Conservation (phyloP, 2,888 invertebrate species). For the Luperina testacea region DNA sequence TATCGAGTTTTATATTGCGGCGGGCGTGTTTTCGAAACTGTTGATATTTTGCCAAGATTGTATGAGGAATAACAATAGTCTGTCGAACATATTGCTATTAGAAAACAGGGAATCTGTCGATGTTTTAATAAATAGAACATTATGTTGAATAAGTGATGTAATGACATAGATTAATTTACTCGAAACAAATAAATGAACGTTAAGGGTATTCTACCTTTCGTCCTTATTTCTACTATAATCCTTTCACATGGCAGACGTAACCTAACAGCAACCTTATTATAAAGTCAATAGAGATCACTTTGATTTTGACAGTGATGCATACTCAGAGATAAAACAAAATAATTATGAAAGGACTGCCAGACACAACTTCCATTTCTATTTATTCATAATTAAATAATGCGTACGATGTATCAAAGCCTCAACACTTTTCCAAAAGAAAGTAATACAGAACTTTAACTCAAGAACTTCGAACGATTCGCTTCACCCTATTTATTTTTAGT, state of each 20-base stretch:
- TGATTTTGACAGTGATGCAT: no score
- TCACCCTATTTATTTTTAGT: conserved; percentile 37
- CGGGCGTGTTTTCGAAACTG: conserved; percentile 20
- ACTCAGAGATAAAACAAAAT: no score
- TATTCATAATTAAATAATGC: neutral
- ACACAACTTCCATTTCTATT: neutral
- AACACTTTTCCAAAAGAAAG: neutral
- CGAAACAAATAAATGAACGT: neutral
- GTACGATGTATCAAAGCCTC: conserved; percentile 17
- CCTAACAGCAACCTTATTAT: no score
- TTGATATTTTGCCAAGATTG: conserved; percentile 53
- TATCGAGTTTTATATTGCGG: conserved; percentile 52
- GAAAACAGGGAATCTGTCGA: neutral
- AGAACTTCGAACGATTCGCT: conserved; percentile 36
- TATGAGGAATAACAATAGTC: conserved; percentile 20
- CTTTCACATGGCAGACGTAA: no score
- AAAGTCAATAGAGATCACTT: no score
- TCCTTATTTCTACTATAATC: neutral
- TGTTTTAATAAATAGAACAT: neutral
- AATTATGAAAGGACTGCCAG: no score
- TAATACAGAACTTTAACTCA: conserved; percentile 19
- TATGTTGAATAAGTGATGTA: neutral
- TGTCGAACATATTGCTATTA: neutral
- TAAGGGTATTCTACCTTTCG: neutral
- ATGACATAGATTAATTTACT: neutral